Evolutionary conservation across 2,888 invertebrate species (phyloP).

Genomic region (Drosophila koepferae): DNA sequence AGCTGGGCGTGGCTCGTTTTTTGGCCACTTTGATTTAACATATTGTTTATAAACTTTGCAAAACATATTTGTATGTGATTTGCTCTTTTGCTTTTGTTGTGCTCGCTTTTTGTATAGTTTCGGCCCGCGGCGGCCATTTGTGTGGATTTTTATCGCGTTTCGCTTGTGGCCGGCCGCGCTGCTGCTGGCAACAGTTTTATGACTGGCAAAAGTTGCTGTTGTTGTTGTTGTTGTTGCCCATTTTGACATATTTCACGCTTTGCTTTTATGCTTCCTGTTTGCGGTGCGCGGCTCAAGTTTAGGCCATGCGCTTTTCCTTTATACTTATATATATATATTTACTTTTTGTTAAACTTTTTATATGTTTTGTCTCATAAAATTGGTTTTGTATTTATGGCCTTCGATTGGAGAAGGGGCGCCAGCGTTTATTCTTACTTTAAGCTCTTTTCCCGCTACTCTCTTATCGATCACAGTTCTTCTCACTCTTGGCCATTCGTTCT

Average conservation of each 20-base stretch:
- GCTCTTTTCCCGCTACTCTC: neutral
- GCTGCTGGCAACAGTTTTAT: conserved; percentile 59
- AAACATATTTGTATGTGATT: conserved; percentile 33
- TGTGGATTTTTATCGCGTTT: conserved; percentile 42
- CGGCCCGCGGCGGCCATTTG: neutral
- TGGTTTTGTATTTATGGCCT: conserved; percentile 57
- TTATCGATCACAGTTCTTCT: conserved; percentile 37
- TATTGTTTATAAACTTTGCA: conserved; percentile 61
- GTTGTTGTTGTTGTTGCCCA: conserved; percentile 41
- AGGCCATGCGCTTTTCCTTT: conserved; percentile 11
- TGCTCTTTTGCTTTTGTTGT: neutral
- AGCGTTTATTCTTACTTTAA: conserved; percentile 15
- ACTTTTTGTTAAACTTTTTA: conserved; percentile 15
- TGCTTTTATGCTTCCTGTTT: conserved; percentile 52
- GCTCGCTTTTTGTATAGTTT: conserved; percentile 12
- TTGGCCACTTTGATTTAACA: conserved; percentile 43
- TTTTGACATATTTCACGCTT: conserved; percentile 66
- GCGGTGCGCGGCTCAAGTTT: conserved; percentile 19
- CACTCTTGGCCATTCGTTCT: conserved; percentile 39
- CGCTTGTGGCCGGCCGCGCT: conserved; percentile 9
- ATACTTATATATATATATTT: neutral
- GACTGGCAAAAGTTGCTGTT: conserved; percentile 34
- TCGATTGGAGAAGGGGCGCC: conserved; percentile 34
- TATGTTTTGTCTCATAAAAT: conserved; percentile 52
- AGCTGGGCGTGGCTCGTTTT: conserved; percentile 25